A percentile compares a stretch with the other conserved stretches of the same genome.
These are phyloP conservation scores for Acanthiza pusilla DNA, from an alignment of 2,797 vertebrate species.

Conservation along the genomic window DNA sequence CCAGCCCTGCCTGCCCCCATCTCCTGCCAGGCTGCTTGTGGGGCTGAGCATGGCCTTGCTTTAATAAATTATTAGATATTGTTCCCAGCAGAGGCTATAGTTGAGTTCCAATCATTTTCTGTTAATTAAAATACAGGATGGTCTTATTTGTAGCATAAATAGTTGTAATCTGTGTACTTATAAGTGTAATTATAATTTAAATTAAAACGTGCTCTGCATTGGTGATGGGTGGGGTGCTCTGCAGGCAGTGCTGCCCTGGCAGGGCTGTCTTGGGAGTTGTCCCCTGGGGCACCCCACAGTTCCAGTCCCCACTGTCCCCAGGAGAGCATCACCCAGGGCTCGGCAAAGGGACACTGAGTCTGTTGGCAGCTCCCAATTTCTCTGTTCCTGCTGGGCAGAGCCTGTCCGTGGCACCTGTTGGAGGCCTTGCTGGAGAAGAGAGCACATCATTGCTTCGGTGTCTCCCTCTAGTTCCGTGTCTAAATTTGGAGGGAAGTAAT, in stretches of 20 bases:
- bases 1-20: neutral
- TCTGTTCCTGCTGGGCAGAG: neutral
- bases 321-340: neutral
- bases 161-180: constrained; percentile 53
- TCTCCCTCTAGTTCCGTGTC: neutral
- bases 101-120: constrained; percentile 56
- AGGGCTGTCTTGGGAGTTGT: neutral
- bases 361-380: neutral
- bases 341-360: neutral
- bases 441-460: neutral
- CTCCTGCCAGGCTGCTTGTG: neutral
- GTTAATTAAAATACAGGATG: constrained; percentile 62
- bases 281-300: neutral
- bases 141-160: constrained; percentile 54
- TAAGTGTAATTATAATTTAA: constrained; percentile 63
- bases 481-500: constrained; percentile 40
- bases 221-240: neutral
- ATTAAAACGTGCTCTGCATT: constrained; percentile 27
- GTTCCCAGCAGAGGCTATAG: constrained; percentile 35
- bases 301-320: neutral
- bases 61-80: constrained; percentile 45
- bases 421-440: neutral
- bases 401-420: neutral
- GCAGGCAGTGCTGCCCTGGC: constrained; percentile 20
- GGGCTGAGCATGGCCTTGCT: neutral